These are phyloP conservation scores for Protonibea diacanthus DNA, from an alignment of 2,797 vertebrate species.

Conservation along the genomic window DNA sequence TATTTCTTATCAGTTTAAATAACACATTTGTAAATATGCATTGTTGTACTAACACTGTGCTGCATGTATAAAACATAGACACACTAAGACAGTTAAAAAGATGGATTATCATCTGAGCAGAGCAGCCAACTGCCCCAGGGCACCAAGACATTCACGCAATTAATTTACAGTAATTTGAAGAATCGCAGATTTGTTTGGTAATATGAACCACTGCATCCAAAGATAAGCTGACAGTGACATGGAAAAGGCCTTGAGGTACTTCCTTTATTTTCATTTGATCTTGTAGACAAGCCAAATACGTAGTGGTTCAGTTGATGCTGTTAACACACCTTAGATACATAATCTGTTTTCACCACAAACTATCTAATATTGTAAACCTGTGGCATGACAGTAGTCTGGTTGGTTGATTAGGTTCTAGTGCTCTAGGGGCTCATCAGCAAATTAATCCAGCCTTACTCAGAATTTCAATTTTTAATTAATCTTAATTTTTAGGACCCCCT, in stretches of 20 bases:
- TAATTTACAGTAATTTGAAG: not conserved
- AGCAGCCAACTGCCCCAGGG: not conserved
- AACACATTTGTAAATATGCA: not conserved
- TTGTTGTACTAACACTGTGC: not conserved
- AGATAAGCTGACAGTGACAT: not conserved
- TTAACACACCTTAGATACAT: not conserved
- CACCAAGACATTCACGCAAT: not conserved
- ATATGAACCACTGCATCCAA: not conserved
- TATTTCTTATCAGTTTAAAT: not conserved
- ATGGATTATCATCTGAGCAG: not conserved
- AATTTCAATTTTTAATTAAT: not conserved
- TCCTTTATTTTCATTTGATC: not conserved
- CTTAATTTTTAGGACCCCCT: not conserved
- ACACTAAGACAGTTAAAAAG: not conserved
- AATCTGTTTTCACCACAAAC: no score
- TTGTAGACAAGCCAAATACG: not conserved
- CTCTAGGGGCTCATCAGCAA: not conserved
- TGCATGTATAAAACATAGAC: not conserved
- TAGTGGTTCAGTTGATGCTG: not conserved
- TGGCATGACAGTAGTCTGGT: not conserved
- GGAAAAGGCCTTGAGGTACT: not conserved
- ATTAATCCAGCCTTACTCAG: not conserved
- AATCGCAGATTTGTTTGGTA: not conserved
- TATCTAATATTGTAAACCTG: not conserved
- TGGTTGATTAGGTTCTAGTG: not conserved